These are phyloP conservation scores for Octomys mimax DNA, from an alignment of 2,797 vertebrate genomes.

Conservation along the genomic window DNA sequence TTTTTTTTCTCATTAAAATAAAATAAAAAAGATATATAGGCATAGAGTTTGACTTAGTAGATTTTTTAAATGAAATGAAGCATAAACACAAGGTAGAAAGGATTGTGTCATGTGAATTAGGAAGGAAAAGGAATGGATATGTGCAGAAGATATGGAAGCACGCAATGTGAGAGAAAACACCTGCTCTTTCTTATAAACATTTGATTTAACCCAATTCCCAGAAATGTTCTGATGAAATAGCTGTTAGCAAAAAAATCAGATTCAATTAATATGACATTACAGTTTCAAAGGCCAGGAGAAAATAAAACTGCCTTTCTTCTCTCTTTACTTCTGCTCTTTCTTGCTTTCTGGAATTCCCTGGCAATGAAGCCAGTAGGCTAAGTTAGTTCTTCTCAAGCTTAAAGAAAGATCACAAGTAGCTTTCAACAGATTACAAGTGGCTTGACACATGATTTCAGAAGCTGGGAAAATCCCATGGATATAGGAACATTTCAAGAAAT, in stretches of 20 bases:
- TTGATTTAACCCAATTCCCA: slow-evolving; percentile 72
- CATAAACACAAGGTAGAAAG: slow-evolving; percentile 43
- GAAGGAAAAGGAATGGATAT: slow-evolving; percentile 33
- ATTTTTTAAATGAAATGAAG: slow-evolving; percentile 47
- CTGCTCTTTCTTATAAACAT: slow-evolving; percentile 77
- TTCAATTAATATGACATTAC: slow-evolving; percentile 69
- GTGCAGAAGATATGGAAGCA: slow-evolving; percentile 62
- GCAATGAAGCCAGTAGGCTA: slow-evolving; percentile 66
- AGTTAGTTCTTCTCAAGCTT: slow-evolving; percentile 79
- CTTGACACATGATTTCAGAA: slow-evolving; percentile 77
- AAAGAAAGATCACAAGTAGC: slow-evolving; percentile 77
- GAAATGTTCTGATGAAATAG: slow-evolving; percentile 74
- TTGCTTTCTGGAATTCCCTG: slow-evolving; percentile 53
- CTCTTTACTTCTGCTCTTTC: slow-evolving; percentile 60
- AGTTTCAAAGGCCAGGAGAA: slow-evolving; percentile 72
- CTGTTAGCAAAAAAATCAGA: slow-evolving; percentile 73
- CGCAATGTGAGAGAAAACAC: slow-evolving; percentile 75
- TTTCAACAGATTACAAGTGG: slow-evolving; percentile 74
- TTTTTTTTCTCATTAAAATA: no score
- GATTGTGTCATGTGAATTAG: neutral
- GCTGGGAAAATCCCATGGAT: slow-evolving; percentile 66
- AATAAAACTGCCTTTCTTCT: slow-evolving; percentile 60
- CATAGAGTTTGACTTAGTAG: slow-evolving; percentile 2
- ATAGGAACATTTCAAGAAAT: slow-evolving; percentile 48
- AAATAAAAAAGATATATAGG: neutral